Evolutionary conservation across 2,888 invertebrate species (phyloP).

Genomic region (Drosophila prolongata): DNA sequence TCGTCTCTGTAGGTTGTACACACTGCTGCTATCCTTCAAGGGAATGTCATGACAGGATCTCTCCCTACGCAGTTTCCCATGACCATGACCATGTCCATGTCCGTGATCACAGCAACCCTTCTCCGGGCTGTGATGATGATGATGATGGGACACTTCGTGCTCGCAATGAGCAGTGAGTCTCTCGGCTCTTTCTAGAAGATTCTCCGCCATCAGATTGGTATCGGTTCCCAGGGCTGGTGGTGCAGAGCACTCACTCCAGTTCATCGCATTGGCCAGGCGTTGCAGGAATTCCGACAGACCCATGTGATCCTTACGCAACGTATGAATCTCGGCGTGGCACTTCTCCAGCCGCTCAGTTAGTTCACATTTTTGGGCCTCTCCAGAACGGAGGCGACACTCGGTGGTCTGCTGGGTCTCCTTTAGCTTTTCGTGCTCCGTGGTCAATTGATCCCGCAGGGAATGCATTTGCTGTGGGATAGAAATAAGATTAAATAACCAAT

Average conservation of each 20-base stretch:
- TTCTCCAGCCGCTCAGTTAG: constrained; percentile 91
- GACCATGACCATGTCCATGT: constrained; percentile 80
- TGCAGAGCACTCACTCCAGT: constrained; percentile 83
- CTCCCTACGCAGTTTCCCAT: constrained; percentile 90
- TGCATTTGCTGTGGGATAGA: constrained; percentile 88
- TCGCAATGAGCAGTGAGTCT: constrained; percentile 85
- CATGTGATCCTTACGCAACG: constrained; percentile 85
- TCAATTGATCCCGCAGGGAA: constrained; percentile 90
- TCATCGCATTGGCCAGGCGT: constrained; percentile 91
- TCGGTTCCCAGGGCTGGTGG: constrained; percentile 83
- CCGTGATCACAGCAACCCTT: constrained; percentile 66
- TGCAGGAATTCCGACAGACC: constrained; percentile 91
- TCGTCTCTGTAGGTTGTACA: constrained; percentile 94
- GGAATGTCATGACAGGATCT: constrained; percentile 92
- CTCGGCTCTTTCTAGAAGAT: constrained; percentile 93
- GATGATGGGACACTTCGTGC: constrained; percentile 65
- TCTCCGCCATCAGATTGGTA: constrained; percentile 87
- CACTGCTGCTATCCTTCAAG: constrained; percentile 87
- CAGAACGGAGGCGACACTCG: constrained; percentile 88
- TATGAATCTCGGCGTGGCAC: constrained; percentile 91
- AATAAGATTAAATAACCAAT: not conserved
- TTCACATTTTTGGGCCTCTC: constrained; percentile 88
- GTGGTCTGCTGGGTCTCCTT: constrained; percentile 86
- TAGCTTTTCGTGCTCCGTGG: constrained; percentile 89
- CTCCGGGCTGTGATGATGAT: constrained; percentile 54